Conservation (phyloP, 2,888 invertebrate genomes). For the Leptogaster cylindrica region DNA sequence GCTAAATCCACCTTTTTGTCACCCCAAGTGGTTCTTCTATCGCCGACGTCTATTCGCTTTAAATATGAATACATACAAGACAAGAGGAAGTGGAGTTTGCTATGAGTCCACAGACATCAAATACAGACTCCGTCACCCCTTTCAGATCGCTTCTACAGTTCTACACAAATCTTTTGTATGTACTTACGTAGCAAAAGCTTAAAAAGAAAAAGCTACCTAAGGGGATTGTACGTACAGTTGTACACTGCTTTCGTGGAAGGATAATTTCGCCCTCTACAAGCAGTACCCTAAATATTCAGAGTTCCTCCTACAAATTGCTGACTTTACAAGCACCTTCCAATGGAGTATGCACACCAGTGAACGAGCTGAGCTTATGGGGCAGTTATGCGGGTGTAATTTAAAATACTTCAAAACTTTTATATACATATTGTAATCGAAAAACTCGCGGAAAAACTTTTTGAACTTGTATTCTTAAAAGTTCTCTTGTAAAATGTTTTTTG, state of each 20-base stretch:
- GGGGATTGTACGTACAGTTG: too few relatives aligned
- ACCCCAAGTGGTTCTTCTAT: slow-evolving; percentile 30
- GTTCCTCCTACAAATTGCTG: slow-evolving; percentile 35
- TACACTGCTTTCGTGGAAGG: slow-evolving; percentile 1
- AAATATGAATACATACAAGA: slow-evolving; percentile 24
- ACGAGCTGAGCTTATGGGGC: slow-evolving; percentile 1
- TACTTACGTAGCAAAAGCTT: slow-evolving; percentile 23
- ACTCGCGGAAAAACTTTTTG: slow-evolving; percentile 41
- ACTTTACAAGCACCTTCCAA: slow-evolving; percentile 6
- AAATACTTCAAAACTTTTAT: slow-evolving; percentile 27
- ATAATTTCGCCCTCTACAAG: slow-evolving; percentile 6
- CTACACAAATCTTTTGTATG: slow-evolving; percentile 9
- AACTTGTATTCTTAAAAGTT: slow-evolving; percentile 45
- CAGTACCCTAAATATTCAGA: slow-evolving; percentile 34
- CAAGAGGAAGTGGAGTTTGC: slow-evolving; percentile 5
- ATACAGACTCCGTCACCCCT: slow-evolving; percentile 1
- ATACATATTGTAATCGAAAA: slow-evolving; percentile 46
- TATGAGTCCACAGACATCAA: slow-evolving; percentile 31
- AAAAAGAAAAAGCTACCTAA: slow-evolving; percentile 2
- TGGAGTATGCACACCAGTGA: slow-evolving; percentile 19
- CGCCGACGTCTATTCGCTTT: slow-evolving; percentile 30
- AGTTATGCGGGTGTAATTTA: slow-evolving; percentile 15
- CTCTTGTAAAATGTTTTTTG: slow-evolving; percentile 37
- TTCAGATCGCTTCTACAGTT: neutral
- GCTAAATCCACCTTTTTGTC: slow-evolving; percentile 33